Evolutionary conservation across 2,113 vertebrate species (phyloP), one percentile per base, ranked within the genome.

Genomic region (Megaleporinus macrocephalus): DNA sequence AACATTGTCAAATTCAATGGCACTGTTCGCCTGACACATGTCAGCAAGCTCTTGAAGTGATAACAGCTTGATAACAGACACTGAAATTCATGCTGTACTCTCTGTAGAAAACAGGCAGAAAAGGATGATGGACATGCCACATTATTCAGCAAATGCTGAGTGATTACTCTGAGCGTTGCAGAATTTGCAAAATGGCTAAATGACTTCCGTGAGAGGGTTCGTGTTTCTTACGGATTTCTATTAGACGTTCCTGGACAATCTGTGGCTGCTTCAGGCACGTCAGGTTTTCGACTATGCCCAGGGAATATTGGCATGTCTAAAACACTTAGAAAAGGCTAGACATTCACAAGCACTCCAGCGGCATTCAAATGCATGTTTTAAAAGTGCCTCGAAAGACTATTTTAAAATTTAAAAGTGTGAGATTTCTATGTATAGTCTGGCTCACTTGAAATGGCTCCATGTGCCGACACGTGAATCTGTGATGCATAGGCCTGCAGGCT

Each of bases 161-260:
- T 87, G 87, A 87, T 90, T 89, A 80, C 71, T 87, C 90, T 90
- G 83, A 87, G 84, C 86, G 80, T 88, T 44, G 85, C 86, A 75
- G 78, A 82, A 59, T 76, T 78, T 62, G 82, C 74, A 76, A 85
- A 86, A 89, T 87, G 86, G 86, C 85, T 87, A 87, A 91, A 73
- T 81, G 82, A 61, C 83, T 86, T 85, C 80, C 59, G 15, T 66
- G 63, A 33, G 63, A 66, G 16, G 30, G 65, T 22, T 1, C 6
- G 30, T 22, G 15, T 68, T 10, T 4, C 26, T 65, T 14, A 55
- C 1, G 13, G 20, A 2, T 68, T 68, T 68, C 29, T 11, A 22
- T 18, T 33, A 30, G 29, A 65, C 4, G 27, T 65, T 30, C 62
- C 27, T 68, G 20, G 29, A 36, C 15, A 68, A 68, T 68, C 16